phyloP scores from a whole-genome alignment of 2,113 vertebrate genomes.

The Procavia capensis region DNA sequence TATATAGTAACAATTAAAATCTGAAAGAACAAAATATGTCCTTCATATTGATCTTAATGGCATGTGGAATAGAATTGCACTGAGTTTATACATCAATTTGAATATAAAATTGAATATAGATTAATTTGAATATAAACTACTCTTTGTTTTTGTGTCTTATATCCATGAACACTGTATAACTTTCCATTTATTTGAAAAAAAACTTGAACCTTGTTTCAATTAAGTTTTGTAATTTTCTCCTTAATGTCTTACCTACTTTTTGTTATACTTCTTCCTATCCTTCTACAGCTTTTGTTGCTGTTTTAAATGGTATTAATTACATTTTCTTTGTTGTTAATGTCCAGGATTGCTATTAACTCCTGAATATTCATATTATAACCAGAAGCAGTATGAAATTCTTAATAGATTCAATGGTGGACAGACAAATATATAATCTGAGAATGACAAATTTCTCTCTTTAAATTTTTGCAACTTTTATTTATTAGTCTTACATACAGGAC shows the following conservation, averaged over 20 bases:
- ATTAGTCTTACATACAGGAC: too few relatives aligned
- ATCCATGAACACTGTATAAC: neutral
- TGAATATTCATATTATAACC: too few relatives aligned
- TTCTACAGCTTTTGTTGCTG: neutral
- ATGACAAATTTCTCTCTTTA: too few relatives aligned
- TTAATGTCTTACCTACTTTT: neutral
- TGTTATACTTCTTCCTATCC: neutral
- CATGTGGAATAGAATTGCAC: neutral
- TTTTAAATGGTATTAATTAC: neutral
- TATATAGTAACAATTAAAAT: neutral
- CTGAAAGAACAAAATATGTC: neutral
- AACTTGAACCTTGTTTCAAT: constrained; percentile 1
- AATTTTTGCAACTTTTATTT: too few relatives aligned
- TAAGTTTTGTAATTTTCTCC: neutral
- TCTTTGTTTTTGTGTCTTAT: neutral
- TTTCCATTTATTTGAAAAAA: constrained; percentile 15
- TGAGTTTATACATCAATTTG: neutral
- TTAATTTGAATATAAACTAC: neutral
- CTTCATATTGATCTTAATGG: neutral
- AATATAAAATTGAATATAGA: neutral
- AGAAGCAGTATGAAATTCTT: too few relatives aligned
- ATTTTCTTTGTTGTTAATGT: too few relatives aligned
- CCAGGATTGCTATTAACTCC: too few relatives aligned
- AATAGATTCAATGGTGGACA: too few relatives aligned
- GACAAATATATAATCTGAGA: too few relatives aligned